These are phyloP conservation scores for Lophura nycthemera DNA, from an alignment of 2,113 vertebrate genomes.

Conservation along the genomic window DNA sequence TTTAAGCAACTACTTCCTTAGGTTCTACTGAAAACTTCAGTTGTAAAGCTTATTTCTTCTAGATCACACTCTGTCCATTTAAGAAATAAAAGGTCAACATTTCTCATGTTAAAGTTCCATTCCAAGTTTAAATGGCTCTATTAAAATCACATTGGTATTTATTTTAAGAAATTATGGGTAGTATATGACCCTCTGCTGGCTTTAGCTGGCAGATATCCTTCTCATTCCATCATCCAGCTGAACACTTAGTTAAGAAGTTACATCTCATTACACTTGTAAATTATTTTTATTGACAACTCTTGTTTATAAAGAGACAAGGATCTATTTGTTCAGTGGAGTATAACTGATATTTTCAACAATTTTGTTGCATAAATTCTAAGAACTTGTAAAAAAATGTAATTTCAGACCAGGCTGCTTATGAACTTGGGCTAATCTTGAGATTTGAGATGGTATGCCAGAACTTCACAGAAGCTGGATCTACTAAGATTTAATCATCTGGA, in stretches of 20 bases:
- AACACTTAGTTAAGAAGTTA: not conserved
- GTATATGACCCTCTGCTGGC: not conserved
- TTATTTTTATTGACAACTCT: not conserved
- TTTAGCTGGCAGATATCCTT: not conserved
- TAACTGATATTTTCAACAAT: not conserved
- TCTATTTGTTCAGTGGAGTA: not conserved
- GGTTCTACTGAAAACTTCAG: not conserved
- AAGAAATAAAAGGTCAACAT: not conserved
- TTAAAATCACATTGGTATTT: not conserved
- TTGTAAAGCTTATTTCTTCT: not conserved
- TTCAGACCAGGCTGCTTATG: not conserved
- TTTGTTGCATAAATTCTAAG: not conserved
- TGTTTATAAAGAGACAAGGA: not conserved
- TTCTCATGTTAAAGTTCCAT: conserved; percentile 7
- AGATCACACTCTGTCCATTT: not conserved
- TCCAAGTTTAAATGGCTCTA: not conserved
- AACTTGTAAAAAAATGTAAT: not conserved
- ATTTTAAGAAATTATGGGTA: not conserved
- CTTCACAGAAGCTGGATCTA: not conserved
- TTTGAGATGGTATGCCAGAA: not conserved
- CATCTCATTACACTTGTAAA: not conserved
- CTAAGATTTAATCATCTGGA: not conserved
- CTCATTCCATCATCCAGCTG: not conserved
- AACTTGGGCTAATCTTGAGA: not conserved
- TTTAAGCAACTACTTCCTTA: not conserved